phyloP scores from a whole-genome alignment of 2,113 vertebrate species.

The Ailuropoda melanoleuca region DNA sequence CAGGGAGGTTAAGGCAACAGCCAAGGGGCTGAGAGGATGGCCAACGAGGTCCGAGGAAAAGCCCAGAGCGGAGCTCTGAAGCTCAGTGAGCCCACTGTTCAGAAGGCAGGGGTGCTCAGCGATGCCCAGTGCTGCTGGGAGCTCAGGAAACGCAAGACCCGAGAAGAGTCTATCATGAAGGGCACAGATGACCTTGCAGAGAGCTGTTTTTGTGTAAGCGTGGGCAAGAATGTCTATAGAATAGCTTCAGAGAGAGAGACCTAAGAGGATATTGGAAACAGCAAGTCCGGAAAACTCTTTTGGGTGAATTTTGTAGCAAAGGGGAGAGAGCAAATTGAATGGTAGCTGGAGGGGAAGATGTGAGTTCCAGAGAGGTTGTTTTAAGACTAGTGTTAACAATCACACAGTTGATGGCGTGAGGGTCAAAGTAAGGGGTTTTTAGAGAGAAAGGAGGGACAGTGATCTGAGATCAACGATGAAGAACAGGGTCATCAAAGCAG shows the following conservation, averaged over 20 bases:
- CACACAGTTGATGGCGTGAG: not conserved
- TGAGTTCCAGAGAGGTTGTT: not conserved
- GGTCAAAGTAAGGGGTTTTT: not conserved
- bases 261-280: not conserved
- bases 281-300: not conserved
- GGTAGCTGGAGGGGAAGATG: not conserved
- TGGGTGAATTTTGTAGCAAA: not conserved
- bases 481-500: not conserved
- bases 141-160: not conserved
- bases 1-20: not conserved
- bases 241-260: not conserved
- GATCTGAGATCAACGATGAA: not conserved
- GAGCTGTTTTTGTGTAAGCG: not conserved
- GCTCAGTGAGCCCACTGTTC: not conserved
- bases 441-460: not conserved
- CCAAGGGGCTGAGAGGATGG: not conserved
- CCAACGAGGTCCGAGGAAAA: not conserved
- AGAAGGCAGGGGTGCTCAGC: rapidly evolving
- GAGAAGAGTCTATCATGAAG: not conserved
- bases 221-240: not conserved
- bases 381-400: not conserved
- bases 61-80: rapidly evolving
- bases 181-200: not conserved
- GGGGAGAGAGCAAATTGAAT: not conserved
- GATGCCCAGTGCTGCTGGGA: not conserved